Base-by-base conservation (phyloP, 2,113 vertebrate genomes). In the Crypturellus undulatus region DNA sequence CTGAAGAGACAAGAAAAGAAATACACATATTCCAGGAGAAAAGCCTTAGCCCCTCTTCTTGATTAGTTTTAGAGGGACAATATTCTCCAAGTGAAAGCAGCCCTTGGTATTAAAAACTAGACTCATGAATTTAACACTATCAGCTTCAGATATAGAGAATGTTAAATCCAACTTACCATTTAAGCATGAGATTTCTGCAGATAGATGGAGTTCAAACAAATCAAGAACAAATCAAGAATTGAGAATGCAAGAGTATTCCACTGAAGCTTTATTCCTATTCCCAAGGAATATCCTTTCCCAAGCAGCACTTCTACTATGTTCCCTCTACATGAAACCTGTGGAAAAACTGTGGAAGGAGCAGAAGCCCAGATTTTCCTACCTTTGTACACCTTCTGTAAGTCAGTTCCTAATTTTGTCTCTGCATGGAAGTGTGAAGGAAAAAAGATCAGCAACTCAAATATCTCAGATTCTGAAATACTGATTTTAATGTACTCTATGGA, bases 341-440 rank as follows among this genome's bases (percentile, higher is more conserved):
- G n/a, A 83, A 75, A 88, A 17, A 34, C 34, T 34, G 26, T 7
- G 25, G 76, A 79, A 47, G 8, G 77, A 42, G 36, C 60, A 6
- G 9, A 7, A 52, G 36, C 10, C 28, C 42, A 84, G 36, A 22
- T 13, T n/a, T 36, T 2, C 3, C 10, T 4, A 8, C 2, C 7
- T 10, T 11, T 0, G 0, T 0, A 0, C 6, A 21, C 65, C 79
- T 82, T 87, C 64, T 56, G 5, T 11, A 58, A 68, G 14, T 7
- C 9, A 58, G 8, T 13, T 95, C 18, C 43, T 38, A 16, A 15
- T n/a, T 71, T 62, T 63, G 58, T 56, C 6, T 26, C 40, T 38
- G 12, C 10, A 10, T 12, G 10, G 43, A 28, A 22, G 11, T 32
- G 9, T 19, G 3, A 63, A 71, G 19, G 5, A 81, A 38, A 78